Base-by-base conservation (phyloP, 1,140 invertebrate species). In the Euwallacea fornicatus region DNA sequence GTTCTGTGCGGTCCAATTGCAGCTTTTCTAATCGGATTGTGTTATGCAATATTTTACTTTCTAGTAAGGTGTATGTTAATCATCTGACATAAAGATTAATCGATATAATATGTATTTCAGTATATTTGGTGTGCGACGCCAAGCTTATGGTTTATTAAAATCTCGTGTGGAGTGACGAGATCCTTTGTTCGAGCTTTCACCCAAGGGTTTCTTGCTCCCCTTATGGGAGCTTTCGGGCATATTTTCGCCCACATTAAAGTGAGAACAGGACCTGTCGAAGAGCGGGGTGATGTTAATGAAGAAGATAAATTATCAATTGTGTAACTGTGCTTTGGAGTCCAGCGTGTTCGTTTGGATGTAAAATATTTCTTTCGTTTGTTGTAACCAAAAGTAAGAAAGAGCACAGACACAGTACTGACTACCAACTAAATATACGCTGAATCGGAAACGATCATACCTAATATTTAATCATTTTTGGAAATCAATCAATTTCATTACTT, bases 21-120 rank as follows among this genome's bases (percentile, higher is more conserved):
- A 55, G 90, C 90, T 0, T 83, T 91, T 60, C 82, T 86, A 70
- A 83, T 91, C 56, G 92, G 91, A 1, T 88, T 88, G 71, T 85
- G 86, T 9, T 93, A 93, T 76, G 91, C 91, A 10, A 90, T 89
- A 74, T 81, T 92, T 3, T 87, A 91, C 2, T 93, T 92, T 82
- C 84, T 89, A 84, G 89, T 89, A 78, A 56, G 41, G 7, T 7
- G 16, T 41, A 41, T 67, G 6, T 58, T 43, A 43, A 44, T 42
- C 8, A n/a, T 10, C 2, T 7, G 10, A 42, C 43, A 33, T 33
- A 33, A 33, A 33, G 21, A 58, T 58, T 56, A 44, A 11, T 50
- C n/a, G 7, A n/a, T n/a, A 9, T 11, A 21, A 54, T 15, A 65
- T 58, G 42, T 7, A 0, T 86, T 86, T 42, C 81, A 91, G 89